Evolutionary conservation across 2,797 vertebrate species (phyloP).

Genomic region (Onychomys torridus): DNA sequence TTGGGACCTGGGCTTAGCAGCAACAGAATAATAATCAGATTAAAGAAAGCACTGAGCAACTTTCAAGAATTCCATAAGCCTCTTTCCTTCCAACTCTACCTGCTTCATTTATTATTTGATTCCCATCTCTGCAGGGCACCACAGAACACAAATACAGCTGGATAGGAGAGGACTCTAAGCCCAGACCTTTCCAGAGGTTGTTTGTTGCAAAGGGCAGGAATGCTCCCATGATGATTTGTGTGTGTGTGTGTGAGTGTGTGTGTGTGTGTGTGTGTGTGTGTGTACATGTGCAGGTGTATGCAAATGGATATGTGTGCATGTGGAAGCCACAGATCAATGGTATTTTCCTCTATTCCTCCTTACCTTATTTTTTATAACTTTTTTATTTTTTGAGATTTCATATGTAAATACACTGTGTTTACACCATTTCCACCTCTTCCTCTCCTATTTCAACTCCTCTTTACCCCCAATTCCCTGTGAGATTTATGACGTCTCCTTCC

Average conservation of each 20-base stretch:
- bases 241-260: background rate
- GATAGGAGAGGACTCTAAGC: background rate
- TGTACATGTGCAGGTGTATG: background rate
- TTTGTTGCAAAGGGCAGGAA: background rate
- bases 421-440: background rate
- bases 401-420: background rate
- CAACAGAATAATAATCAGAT: constrained; percentile 63
- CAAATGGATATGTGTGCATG: background rate
- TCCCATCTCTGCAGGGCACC: background rate
- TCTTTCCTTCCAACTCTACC: constrained; percentile 30
- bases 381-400: background rate
- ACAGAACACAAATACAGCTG: background rate
- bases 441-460: background rate
- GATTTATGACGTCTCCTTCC: background rate
- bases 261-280: background rate
- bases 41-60: constrained; percentile 41
- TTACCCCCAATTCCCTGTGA: background rate
- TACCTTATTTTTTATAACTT: background rate
- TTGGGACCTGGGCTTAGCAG: constrained; percentile 81
- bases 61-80: constrained; percentile 68
- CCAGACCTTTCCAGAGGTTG: background rate
- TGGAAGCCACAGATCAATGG: background rate
- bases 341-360: background rate
- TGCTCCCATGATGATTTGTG: background rate
- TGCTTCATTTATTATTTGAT: constrained; percentile 4